Evolutionary conservation across 2,888 invertebrate genomes (phyloP).

Genomic region (Alviniconcha strummeri): DNA sequence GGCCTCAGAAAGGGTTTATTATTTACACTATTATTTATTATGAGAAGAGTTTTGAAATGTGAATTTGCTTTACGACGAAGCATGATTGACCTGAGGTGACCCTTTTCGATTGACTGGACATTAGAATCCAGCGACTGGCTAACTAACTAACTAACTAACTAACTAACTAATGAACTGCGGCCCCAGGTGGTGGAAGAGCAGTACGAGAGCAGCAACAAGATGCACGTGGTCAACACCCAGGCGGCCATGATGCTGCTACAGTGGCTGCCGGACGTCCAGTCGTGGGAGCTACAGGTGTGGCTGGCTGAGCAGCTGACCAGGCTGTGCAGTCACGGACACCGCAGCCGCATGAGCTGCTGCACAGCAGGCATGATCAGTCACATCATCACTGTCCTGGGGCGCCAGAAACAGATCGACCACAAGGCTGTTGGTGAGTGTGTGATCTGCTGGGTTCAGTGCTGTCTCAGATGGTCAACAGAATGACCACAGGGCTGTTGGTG

Average conservation of each 20-base stretch:
- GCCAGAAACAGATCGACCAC: conserved; percentile 73
- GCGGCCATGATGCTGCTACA: conserved; percentile 76
- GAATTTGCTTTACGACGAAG: no score
- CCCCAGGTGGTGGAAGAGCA: conserved; percentile 60
- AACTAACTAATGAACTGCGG: no score
- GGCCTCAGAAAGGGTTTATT: no score
- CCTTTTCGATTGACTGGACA: no score
- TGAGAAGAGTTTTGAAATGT: no score
- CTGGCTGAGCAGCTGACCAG: conserved; percentile 69
- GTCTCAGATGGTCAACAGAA: no score
- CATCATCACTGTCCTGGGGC: conserved; percentile 74
- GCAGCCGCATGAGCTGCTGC: conserved; percentile 77
- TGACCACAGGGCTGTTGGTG: no score
- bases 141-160: no score
- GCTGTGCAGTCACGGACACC: conserved; percentile 70
- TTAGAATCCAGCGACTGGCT: no score
- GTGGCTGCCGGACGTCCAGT: conserved; percentile 76
- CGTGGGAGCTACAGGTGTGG: conserved; percentile 74
- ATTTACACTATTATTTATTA: no score
- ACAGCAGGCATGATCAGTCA: conserved; percentile 76
- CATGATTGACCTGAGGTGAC: no score
- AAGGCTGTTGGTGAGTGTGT: conserved; percentile 70
- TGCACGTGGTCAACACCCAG: conserved; percentile 73
- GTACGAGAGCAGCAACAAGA: conserved; percentile 56
- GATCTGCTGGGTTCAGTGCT: no score